Evolutionary conservation across 2,888 invertebrate genomes (phyloP).

Genomic region (Nymphalis urticae): DNA sequence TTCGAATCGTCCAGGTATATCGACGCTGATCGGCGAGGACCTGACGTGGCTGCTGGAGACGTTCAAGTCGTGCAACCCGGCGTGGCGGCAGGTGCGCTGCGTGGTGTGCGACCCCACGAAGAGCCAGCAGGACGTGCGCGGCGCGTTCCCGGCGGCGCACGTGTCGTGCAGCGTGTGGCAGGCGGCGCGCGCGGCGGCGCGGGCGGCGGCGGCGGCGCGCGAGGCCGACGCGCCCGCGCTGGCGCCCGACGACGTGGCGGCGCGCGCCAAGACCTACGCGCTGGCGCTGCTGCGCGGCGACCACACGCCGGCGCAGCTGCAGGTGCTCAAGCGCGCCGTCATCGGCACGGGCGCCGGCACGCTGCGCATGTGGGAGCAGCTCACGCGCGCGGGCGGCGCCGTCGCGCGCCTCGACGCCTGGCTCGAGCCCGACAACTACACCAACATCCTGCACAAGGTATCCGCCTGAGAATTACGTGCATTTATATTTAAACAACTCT

Average conservation of each 20-base stretch:
- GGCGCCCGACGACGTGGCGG: slow-evolving; percentile 53
- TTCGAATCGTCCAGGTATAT: slow-evolving; percentile 60
- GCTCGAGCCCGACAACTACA: slow-evolving; percentile 75
- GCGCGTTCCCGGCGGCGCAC: slow-evolving; percentile 70
- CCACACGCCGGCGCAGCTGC: slow-evolving; percentile 63
- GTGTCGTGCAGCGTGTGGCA: slow-evolving; percentile 77
- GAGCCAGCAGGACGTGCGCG: slow-evolving; percentile 64
- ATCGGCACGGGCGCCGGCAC: slow-evolving; percentile 71
- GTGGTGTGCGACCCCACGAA: slow-evolving; percentile 75
- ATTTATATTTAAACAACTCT: no score
- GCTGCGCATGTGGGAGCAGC: slow-evolving; percentile 65
- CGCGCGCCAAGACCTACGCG: slow-evolving; percentile 69
- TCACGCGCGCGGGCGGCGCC: slow-evolving; percentile 61
- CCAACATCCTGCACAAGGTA: slow-evolving; percentile 77
- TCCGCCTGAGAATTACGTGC: no score
- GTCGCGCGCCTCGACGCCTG: slow-evolving; percentile 65
- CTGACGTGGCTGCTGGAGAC: slow-evolving; percentile 74
- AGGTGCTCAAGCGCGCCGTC: slow-evolving; percentile 66
- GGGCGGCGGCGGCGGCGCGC: slow-evolving; percentile 44
- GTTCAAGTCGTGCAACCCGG: slow-evolving; percentile 78
- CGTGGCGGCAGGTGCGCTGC: slow-evolving; percentile 77
- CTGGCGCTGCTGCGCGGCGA: slow-evolving; percentile 65
- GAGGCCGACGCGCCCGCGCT: slow-evolving; percentile 41
- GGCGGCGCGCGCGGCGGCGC: slow-evolving; percentile 59
- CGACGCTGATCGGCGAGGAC: slow-evolving; percentile 73